phyloP scores from a whole-genome alignment of 2,797 vertebrate genomes.

The Lacerta viridis region DNA sequence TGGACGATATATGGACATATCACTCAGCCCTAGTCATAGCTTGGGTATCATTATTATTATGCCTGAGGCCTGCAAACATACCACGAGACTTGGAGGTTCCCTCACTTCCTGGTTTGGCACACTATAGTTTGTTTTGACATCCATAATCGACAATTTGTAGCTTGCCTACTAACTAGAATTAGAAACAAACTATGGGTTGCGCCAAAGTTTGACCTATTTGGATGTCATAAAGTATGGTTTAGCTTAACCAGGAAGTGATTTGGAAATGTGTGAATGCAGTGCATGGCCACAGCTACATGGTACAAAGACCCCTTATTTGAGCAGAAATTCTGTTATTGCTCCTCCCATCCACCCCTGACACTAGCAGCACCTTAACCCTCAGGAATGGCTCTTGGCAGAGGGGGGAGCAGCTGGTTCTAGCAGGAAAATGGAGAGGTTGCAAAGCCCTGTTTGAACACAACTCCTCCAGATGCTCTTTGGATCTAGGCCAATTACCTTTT shows the following conservation, averaged over 20 bases:
- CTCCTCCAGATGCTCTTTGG: no score
- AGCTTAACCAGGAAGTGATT: not conserved
- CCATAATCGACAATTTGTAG: not conserved
- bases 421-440: not conserved
- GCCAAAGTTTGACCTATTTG: not conserved
- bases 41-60: no score
- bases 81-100: not conserved
- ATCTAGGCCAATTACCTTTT: no score
- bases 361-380: not conserved
- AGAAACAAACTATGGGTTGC: not conserved
- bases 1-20: no score
- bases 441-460: no score
- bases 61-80: not conserved
- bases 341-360: not conserved
- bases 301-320: not conserved
- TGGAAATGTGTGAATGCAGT: not conserved
- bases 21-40: no score
- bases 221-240: not conserved
- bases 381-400: not conserved
- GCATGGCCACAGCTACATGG: not conserved
- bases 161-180: not conserved
- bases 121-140: not conserved
- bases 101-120: not conserved
- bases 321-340: no score
- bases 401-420: not conserved